Conservation (phyloP, 2,888 invertebrate species). For the Miltochrista miniata region DNA sequence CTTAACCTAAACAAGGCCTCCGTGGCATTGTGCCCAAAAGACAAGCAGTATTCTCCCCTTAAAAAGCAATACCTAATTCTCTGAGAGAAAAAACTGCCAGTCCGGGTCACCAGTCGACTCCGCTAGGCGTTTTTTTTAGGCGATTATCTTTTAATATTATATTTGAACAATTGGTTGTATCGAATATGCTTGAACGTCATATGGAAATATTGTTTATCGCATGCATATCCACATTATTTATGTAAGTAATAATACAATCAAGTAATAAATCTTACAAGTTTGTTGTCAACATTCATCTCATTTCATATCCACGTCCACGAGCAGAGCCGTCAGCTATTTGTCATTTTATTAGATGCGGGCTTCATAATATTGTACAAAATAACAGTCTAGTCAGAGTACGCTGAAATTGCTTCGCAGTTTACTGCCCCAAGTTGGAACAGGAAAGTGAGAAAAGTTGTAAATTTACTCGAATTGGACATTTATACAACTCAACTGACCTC, state of each 20-base stretch:
- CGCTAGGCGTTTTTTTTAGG: too few species aligned
- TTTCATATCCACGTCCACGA: constrained; percentile 49
- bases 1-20: too few species aligned
- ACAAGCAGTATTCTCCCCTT: too few species aligned
- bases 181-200: too few species aligned
- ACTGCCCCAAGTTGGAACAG: constrained; percentile 66
- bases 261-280: constrained; percentile 24
- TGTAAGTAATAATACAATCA: constrained; percentile 22
- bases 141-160: too few species aligned
- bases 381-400: constrained; percentile 60
- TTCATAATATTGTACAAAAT: constrained; percentile 76
- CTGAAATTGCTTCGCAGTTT: constrained; percentile 78
- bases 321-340: constrained; percentile 68
- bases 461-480: constrained; percentile 77
- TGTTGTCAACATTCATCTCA: constrained; percentile 38
- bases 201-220: background rate
- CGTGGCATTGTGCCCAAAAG: too few species aligned
- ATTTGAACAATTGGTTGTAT: too few species aligned
- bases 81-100: too few species aligned
- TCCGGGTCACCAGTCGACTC: too few species aligned
- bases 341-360: constrained; percentile 78
- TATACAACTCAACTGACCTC: constrained; percentile 76
- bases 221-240: constrained; percentile 8
- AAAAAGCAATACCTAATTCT: too few species aligned
- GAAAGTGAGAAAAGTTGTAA: constrained; percentile 76